Conservation (phyloP, 2,797 vertebrate genomes). For the Erethizon dorsatum region DNA sequence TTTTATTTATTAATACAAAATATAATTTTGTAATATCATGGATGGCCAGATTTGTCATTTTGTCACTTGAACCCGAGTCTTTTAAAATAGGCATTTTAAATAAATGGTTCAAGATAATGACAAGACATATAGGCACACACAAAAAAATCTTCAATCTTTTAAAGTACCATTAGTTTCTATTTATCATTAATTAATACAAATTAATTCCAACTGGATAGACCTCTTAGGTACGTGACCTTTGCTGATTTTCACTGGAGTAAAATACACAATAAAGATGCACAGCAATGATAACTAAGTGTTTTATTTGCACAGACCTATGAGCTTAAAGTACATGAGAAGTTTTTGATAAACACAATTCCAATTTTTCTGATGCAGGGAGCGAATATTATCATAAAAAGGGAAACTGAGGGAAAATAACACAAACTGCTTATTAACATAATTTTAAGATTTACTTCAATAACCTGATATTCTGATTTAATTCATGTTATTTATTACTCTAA, state of each 20-base stretch:
- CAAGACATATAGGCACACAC: not conserved
- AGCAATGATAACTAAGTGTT: slow-evolving; percentile 16
- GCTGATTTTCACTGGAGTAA: slow-evolving; percentile 11
- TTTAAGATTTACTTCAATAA: not conserved
- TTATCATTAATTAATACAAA: slow-evolving; percentile 26
- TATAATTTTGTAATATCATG: not conserved
- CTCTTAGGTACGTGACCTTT: not conserved
- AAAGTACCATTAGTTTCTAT: not conserved
- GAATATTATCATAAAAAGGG: not conserved
- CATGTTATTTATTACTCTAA: not conserved
- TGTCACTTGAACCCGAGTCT: not conserved
- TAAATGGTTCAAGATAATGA: not conserved
- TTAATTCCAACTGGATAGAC: not conserved
- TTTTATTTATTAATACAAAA: slow-evolving; percentile 15
- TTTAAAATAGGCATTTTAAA: slow-evolving; percentile 6
- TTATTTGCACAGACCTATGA: slow-evolving; percentile 29
- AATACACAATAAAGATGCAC: not conserved
- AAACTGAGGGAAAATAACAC: not conserved
- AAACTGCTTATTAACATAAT: not conserved
- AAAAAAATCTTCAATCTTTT: not conserved
- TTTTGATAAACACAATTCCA: slow-evolving; percentile 13
- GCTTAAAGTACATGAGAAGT: not conserved
- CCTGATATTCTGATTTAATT: not conserved
- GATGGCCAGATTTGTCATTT: not conserved
- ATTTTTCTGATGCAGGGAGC: not conserved